A percentile compares a stretch with the other conserved stretches of the same genome.
Conservation (phyloP, 2,888 invertebrate species). For the Liposcelis brunnea region DNA sequence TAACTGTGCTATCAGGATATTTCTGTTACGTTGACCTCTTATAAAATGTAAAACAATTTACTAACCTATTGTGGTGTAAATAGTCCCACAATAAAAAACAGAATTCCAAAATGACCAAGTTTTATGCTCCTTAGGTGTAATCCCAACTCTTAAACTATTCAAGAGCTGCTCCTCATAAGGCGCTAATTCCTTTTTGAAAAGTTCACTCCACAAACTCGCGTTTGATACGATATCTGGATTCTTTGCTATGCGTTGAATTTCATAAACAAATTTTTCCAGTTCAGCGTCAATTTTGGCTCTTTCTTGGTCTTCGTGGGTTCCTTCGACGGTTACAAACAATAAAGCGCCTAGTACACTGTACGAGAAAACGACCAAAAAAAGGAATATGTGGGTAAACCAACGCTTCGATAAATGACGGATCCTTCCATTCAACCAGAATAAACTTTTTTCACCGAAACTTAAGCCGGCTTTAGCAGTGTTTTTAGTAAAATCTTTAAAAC, state of each 20-base stretch:
- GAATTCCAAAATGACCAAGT: constrained; percentile 75
- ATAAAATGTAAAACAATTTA: constrained; percentile 13
- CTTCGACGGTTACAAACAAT: constrained; percentile 62
- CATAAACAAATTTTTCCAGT: constrained; percentile 20
- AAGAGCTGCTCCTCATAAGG: constrained; percentile 37
- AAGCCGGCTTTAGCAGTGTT: constrained; percentile 57
- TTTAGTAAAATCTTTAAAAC: constrained; percentile 57
- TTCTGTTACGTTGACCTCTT: neutral
- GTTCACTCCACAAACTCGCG: too few species aligned
- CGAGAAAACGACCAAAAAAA: constrained; percentile 54
- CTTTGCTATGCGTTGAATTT: constrained; percentile 22
- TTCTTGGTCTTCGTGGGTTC: constrained; percentile 28
- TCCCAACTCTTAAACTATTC: constrained; percentile 32
- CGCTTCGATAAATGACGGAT: constrained; percentile 55
- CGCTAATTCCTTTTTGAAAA: constrained; percentile 26
- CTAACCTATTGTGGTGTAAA: constrained; percentile 80
- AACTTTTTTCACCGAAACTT: constrained; percentile 67
- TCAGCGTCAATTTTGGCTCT: constrained; percentile 1
- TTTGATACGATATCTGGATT: constrained; percentile 24
- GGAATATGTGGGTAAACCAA: constrained; percentile 82
- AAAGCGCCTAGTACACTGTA: constrained; percentile 71
- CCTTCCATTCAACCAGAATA: constrained; percentile 63
- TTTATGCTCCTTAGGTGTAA: constrained; percentile 26
- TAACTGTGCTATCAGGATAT: too few species aligned
- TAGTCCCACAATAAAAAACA: constrained; percentile 72